Percentiles rank a stretch among this genome's conserved stretches.
Conservation (phyloP, 2,113 vertebrate species). For the Ivindomyrus marchei region DNA sequence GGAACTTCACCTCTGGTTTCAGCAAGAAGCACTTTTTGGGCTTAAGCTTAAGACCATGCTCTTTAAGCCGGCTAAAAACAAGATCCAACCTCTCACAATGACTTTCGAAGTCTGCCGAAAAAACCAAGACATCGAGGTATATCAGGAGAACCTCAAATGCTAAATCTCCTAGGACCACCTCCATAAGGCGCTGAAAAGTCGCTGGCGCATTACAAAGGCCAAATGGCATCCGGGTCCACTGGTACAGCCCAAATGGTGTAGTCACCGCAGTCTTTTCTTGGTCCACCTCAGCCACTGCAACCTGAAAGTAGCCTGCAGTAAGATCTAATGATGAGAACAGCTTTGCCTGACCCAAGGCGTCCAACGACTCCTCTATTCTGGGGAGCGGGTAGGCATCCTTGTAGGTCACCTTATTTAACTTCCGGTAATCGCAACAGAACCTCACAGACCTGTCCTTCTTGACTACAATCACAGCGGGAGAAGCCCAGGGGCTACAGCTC, state of each 20-base stretch:
- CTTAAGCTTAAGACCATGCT: not conserved
- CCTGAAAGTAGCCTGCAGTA: not conserved
- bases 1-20: not conserved
- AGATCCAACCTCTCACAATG: not conserved
- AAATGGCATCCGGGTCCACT: too few relatives aligned
- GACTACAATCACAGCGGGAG: not conserved
- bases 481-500: not conserved
- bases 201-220: too few relatives aligned
- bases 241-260: too few relatives aligned
- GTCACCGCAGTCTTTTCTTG: too few relatives aligned
- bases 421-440: not conserved
- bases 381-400: not conserved
- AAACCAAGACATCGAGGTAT: not conserved
- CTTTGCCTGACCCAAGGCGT: not conserved
- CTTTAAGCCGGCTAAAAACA: not conserved
- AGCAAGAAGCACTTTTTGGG: too few relatives aligned
- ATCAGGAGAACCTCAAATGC: not conserved
- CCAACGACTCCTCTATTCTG: not conserved
- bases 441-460: not conserved
- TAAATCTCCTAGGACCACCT: not conserved
- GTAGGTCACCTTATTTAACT: not conserved
- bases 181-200: not conserved
- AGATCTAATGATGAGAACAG: not conserved
- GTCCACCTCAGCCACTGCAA: not conserved
- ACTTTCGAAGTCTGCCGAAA: not conserved